Evolutionary conservation across 2,888 invertebrate genomes (phyloP).

Genomic region (Cerastis rubricosa): DNA sequence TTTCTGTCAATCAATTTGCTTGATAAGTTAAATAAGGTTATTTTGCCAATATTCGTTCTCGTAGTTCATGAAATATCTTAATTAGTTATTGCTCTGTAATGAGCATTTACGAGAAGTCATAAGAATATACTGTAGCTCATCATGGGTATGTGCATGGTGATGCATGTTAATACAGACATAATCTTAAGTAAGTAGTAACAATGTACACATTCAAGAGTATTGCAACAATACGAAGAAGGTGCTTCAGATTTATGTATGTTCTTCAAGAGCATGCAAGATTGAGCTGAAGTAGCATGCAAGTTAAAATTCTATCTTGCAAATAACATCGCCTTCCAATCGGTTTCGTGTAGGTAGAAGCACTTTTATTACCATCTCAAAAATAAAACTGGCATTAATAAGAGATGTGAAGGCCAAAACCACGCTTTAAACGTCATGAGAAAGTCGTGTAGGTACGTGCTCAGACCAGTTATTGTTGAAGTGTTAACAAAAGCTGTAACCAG

Average conservation of each 20-base stretch:
- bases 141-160: neutral
- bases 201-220: neutral
- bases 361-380: neutral
- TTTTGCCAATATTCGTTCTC: neutral
- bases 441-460: neutral
- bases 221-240: neutral
- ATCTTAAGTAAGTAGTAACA: conserved; percentile 4
- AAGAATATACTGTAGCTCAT: neutral
- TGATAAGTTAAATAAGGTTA: neutral
- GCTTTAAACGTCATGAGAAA: conserved; percentile 2
- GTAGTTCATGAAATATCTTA: neutral
- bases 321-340: neutral
- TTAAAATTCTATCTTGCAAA: neutral
- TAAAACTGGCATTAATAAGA: neutral
- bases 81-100: neutral
- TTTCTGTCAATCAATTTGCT: conserved; percentile 12
- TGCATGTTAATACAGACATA: conserved; percentile 3
- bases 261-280: neutral
- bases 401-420: neutral
- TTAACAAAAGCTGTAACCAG: conserved; percentile 19
- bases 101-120: neutral
- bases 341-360: neutral
- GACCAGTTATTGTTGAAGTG: neutral
- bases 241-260: neutral
- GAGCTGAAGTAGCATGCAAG: neutral